Percentiles rank a stretch among this genome's conserved stretches.
Conservation (phyloP, 2,888 invertebrate species). For the Epirrhoe tristata region DNA sequence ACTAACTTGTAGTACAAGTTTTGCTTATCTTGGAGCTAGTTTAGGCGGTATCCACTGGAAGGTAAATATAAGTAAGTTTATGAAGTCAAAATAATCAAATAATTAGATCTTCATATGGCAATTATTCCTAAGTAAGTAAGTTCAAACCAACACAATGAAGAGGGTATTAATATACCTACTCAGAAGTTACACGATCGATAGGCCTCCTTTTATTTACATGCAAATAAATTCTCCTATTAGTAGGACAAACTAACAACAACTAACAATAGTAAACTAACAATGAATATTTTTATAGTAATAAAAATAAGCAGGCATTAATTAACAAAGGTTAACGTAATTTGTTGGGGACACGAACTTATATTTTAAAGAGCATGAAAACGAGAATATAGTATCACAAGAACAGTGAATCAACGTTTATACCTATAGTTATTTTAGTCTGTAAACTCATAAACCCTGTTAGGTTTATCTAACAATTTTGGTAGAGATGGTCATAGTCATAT, state of each 20-base stretch:
- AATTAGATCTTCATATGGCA: neutral
- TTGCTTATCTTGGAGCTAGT: too few relatives aligned
- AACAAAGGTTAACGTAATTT: conserved; percentile 30
- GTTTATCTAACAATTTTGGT: too few relatives aligned
- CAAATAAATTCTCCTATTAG: conserved; percentile 15
- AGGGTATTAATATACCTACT: neutral
- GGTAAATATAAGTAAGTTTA: too few relatives aligned
- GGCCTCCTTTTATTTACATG: neutral
- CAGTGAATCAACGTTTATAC: conserved; percentile 5
- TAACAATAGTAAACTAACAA: conserved; percentile 22
- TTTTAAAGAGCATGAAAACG: conserved; percentile 29
- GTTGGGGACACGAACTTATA: conserved; percentile 33
- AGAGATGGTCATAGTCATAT: too few relatives aligned
- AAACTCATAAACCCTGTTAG: too few relatives aligned
- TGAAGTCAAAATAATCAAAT: too few relatives aligned
- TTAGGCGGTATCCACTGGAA: too few relatives aligned
- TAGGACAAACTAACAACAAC: too few relatives aligned
- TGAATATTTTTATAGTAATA: conserved; percentile 23
- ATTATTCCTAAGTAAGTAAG: neutral
- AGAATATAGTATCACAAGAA: neutral
- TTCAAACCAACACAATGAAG: neutral
- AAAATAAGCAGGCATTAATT: conserved; percentile 25
- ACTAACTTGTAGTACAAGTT: too few relatives aligned
- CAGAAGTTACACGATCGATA: neutral
- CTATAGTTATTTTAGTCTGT: too few relatives aligned